These are phyloP conservation scores for Motacilla tschutschensis DNA, from an alignment of 2,113 vertebrate species.

Conservation along the genomic window DNA sequence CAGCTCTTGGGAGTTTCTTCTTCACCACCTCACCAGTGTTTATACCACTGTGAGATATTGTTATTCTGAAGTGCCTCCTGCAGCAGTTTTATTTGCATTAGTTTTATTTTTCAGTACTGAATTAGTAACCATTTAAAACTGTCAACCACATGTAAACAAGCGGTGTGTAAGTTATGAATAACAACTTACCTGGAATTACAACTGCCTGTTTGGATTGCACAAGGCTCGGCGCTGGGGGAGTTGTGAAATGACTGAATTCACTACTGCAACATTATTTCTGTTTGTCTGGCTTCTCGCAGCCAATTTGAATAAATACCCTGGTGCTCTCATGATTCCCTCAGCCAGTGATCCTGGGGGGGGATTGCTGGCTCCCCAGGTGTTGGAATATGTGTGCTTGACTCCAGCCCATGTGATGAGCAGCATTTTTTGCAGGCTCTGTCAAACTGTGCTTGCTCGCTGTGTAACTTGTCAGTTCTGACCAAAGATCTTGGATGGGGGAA, in stretches of 20 bases:
- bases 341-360: accelerated
- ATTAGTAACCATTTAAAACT: slow-evolving; percentile 46
- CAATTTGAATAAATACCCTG: background rate
- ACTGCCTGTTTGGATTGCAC: background rate
- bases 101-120: slow-evolving; percentile 36
- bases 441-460: background rate
- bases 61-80: slow-evolving; percentile 3
- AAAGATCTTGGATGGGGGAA: background rate
- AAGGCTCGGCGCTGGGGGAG: background rate
- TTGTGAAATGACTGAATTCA: background rate
- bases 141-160: slow-evolving; percentile 36
- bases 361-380: background rate
- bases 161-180: background rate
- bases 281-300: background rate
- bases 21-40: background rate
- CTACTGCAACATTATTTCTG: background rate
- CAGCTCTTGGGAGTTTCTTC: background rate
- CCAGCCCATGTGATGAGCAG: background rate
- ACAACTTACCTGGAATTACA: slow-evolving; percentile 16
- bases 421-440: background rate
- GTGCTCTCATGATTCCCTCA: background rate
- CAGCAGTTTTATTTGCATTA: slow-evolving; percentile 29
- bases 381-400: background rate
- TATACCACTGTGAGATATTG: background rate
- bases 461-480: background rate